Evolutionary conservation across 2,797 vertebrate genomes (phyloP).

Genomic region (Rhinichthys osculus): DNA sequence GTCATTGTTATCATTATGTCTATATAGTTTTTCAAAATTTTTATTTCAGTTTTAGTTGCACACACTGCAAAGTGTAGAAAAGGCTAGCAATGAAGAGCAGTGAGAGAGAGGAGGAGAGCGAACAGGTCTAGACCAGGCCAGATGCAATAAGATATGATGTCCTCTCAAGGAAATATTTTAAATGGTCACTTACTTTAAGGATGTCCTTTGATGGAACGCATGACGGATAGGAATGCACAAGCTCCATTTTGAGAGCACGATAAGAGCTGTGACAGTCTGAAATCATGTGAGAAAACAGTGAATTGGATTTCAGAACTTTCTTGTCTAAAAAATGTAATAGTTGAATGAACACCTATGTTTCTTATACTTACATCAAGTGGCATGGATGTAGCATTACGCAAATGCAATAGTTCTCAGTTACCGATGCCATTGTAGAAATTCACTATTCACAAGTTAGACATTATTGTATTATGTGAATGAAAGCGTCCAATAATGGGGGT

Average conservation of each 20-base stretch:
- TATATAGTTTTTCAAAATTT: not conserved
- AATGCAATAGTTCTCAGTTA: not conserved
- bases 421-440: not conserved
- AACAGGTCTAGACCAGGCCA: slow-evolving; percentile 75
- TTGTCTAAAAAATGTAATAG: not conserved
- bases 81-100: slow-evolving; percentile 48
- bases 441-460: not conserved
- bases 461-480: not conserved
- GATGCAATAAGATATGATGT: slow-evolving; percentile 71
- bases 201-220: not conserved
- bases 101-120: slow-evolving; percentile 34
- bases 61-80: not conserved
- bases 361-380: not conserved
- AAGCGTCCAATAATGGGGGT: not conserved
- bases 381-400: not conserved
- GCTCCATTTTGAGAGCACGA: not conserved
- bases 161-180: slow-evolving; percentile 63
- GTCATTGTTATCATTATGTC: not conserved
- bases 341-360: not conserved
- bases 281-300: not conserved
- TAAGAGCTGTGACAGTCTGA: not conserved
- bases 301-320: not conserved
- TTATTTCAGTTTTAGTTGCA: not conserved
- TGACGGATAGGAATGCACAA: not conserved
- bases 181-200: slow-evolving; percentile 58